Evolutionary conservation across 2,888 invertebrate genomes (phyloP), one percentile per base, ranked within the genome.

Genomic region (Drosophila nr. medialis): DNA sequence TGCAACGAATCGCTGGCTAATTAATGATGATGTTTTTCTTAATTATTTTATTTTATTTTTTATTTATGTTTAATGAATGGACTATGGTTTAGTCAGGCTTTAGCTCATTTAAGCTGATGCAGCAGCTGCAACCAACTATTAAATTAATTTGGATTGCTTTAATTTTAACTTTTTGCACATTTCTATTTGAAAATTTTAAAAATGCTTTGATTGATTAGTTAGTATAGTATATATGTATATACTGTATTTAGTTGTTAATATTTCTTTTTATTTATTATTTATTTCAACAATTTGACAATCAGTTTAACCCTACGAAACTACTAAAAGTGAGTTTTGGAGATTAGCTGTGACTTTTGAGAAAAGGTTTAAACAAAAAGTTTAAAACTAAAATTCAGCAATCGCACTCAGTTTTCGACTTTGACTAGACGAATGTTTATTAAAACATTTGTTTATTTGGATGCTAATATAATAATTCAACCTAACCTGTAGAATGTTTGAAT

Each of bases 1-100:
- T 29, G 45, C 34, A 36, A 30, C 24, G 48, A 21, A n/a, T 18
- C 29, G 64, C 6, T 50, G 51, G 27, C 24, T 58, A 36, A 64
- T 64, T 60, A 21, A 60, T 50, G 36, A 36, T 36, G 11, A 11
- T n/a, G 36, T 18, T 36, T 18, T 13, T 13, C 24, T 15, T 13
- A 24, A 18, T 30, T n/a, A 6, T 5, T 21, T 38, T 27, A 40
- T 63, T 59, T 21, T 21, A 15, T 27, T 48, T 48, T 56, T 27
- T 34, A 42, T 30, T 42, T 50, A 45, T 68, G 18, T 15, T 40
- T n/a, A n/a, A 45, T 1, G 24, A 45, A 15, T 45, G 4, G 15
- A 45, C 21, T 45, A 2, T 21, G 21, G 7, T 13, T 21, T 34
- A 27, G 66, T 18, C 27, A 42, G 69, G 32, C 18, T 0, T 38